phyloP scores from a whole-genome alignment of 23 tunicate species.

The Trididemnum miniatum region DNA sequence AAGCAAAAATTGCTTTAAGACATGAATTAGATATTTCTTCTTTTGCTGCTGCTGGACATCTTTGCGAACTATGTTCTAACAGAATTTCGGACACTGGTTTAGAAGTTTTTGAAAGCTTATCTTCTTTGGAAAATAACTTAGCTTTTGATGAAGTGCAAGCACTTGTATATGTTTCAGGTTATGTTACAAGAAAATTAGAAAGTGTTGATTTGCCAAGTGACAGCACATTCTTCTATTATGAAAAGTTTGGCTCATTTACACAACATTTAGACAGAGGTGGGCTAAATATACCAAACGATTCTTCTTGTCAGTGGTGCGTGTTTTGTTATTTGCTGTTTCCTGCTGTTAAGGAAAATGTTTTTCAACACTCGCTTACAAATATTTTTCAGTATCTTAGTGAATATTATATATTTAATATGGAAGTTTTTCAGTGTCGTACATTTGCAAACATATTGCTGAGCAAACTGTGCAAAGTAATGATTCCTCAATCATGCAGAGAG shows the following conservation, averaged over 20 bases:
- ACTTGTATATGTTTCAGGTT: neutral
- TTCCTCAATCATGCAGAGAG: neutral
- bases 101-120: neutral
- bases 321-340: neutral
- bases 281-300: conserved; percentile 3
- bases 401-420: neutral
- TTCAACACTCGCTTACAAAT: neutral
- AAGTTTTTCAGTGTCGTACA: neutral
- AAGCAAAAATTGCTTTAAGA: neutral
- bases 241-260: neutral
- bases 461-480: neutral
- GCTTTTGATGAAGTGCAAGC: conserved; percentile 16
- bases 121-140: neutral
- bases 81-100: neutral
- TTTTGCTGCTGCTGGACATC: neutral
- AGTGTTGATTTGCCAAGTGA: neutral
- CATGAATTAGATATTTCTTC: neutral
- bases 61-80: neutral
- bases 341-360: neutral
- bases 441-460: neutral
- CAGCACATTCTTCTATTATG: neutral
- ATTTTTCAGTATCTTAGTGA: conserved; percentile 1
- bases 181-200: conserved; percentile 8
- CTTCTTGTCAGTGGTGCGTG: conserved; percentile 5
- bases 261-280: neutral